These are phyloP conservation scores for Garrulus glandarius DNA, from an alignment of 2,797 vertebrate genomes.

Conservation along the genomic window DNA sequence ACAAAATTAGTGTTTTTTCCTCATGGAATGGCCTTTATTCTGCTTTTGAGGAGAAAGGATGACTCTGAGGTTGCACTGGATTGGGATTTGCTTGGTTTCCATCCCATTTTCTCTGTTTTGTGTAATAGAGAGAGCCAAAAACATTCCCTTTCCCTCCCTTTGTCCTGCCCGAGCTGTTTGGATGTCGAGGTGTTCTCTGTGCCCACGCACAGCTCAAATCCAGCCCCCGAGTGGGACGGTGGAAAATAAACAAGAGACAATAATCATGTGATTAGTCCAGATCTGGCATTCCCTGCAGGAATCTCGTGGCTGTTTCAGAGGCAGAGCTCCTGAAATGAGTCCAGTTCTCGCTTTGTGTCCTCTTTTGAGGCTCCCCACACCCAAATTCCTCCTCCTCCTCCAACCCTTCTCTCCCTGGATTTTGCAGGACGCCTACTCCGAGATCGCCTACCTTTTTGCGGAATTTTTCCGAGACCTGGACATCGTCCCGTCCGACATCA, in stretches of 20 bases:
- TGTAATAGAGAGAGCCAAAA: not conserved
- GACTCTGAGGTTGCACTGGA: not conserved
- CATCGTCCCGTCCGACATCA: conserved; percentile 98
- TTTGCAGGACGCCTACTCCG: conserved; percentile 93
- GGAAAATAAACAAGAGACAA: not conserved
- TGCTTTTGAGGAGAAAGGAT: not conserved
- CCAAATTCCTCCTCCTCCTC: not conserved
- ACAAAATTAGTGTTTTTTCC: not conserved
- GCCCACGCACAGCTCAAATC: not conserved
- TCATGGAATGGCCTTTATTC: not conserved
- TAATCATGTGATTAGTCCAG: not conserved
- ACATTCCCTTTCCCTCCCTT: not conserved
- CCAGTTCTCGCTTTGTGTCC: not conserved
- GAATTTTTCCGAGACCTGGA: conserved; percentile 98
- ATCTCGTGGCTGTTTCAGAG: not conserved
- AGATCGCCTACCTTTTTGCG: conserved; percentile 97
- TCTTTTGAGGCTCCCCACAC: not conserved
- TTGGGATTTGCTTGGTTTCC: not conserved
- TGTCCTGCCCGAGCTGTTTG: not conserved
- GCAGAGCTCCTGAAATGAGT: not conserved
- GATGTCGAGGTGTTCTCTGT: not conserved
- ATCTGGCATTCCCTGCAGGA: not conserved
- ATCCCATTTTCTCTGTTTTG: not conserved
- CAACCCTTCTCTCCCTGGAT: not conserved
- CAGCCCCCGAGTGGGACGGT: not conserved